Base-by-base conservation (phyloP, 1,140 invertebrate genomes). In the Drosophila repleta region DNA sequence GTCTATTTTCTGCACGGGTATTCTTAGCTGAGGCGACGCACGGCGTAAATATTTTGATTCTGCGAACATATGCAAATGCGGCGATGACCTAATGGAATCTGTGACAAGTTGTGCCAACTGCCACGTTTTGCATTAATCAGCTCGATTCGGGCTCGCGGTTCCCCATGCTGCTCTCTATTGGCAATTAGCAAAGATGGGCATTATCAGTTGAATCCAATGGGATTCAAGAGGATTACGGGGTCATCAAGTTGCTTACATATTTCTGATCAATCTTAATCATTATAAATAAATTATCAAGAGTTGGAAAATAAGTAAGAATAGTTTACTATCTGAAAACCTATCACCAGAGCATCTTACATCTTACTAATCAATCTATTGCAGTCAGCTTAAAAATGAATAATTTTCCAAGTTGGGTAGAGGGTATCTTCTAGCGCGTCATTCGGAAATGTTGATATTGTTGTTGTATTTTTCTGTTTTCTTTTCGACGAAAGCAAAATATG, bases 61-160 rank as follows among this genome's bases (percentile, higher is more conserved):
- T 37, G 66, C 41, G 24, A 64, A 13, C 55, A 63, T 74, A 84
- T 77, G 81, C 79, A 84, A 84, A 84, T 87, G 35, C 41, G 76
- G 72, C 73, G 83, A 88, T 87, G 79, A 88, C 83, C 83, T 87
- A 87, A 87, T 87, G 72, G 79, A 82, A 83, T 73, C 75, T 79
- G 79, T 88, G 83, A 83, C 82, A 87, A 87, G 67, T 79, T 68
- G 79, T 73, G 83, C 75, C 82, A 87, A 85, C 79, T 87, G 79
- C 61, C 64, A 66, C 56, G 56, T 70, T 88, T 82, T 82, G 82
- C 71, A 87, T 87, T 87, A 81, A 85, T 82, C 82, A 87, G 82
- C 74, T 71, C 24, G 61, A 68, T 85, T 52, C 39, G 41, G 35
- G 61, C 64, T 60, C 66, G n/a, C n/a, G 66, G 21, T 24, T 29